Base-by-base conservation (phyloP, 2,888 invertebrate genomes). In the Hybos culiciformis region DNA sequence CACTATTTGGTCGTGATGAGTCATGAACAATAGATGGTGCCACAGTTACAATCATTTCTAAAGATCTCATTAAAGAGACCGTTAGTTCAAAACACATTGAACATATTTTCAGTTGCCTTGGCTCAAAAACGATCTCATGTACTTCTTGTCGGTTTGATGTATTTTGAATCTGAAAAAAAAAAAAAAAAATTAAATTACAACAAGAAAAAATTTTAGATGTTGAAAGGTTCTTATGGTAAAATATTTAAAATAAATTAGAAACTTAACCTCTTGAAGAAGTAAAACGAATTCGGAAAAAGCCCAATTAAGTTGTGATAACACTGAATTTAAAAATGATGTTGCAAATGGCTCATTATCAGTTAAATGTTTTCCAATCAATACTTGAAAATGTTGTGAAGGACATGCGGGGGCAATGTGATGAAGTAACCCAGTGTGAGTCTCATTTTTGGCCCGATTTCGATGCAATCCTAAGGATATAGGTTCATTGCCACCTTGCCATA, bases 221-320 rank as follows among this genome's bases (percentile, higher is more conserved):
- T n/a, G n/a, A n/a, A 24, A 8, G 11, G 11, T 24, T 15, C 19
- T 37, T 32, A 42, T 31, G 14, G 19, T 29, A 18, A 33, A 32
- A 8, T 38, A 34, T 12, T 31, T 20, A 14, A 37, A 19, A 17
- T 5, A 19, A 33, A 19, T 11, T 34, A 3, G n/a, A 14, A 4
- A 31, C n/a, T 31, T 43, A 56, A 79, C 79, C 71, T 87, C 86
- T 60, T 87, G 87, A 56, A 87, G 71, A 71, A 86, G 77, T 19
- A 83, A 78, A 49, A 87, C 82, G 56, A 87, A 87, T 57, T 88
- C 87, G 0, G 87, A 87, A 59, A 87, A 87, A 0, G 85, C 82
- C 87, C 87, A 87, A 65, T 88, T 87, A 5, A 87, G 68, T 54
- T 87, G 85, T 56, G 80, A 84, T 6, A 88, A 68, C 19, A 88